Conservation (phyloP, 2,797 vertebrate genomes). For the Sebastes cheni region DNA sequence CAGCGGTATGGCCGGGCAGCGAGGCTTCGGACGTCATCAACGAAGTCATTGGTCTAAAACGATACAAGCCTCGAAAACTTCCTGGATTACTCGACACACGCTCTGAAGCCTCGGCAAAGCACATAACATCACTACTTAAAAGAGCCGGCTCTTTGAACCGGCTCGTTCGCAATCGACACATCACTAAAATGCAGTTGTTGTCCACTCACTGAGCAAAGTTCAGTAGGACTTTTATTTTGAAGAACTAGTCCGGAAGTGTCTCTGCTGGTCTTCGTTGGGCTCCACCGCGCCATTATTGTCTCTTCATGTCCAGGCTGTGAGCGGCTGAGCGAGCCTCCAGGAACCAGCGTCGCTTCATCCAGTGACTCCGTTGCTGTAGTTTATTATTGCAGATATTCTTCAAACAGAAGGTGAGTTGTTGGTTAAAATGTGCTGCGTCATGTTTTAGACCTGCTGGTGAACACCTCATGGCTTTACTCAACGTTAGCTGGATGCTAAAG, state of each 20-base stretch:
- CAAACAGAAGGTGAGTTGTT: slow-evolving; percentile 30
- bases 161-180: no score
- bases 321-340: rapidly evolving
- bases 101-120: no score
- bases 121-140: no score
- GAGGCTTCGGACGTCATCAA: no score
- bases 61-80: no score
- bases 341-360: rapidly evolving
- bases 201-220: neutral
- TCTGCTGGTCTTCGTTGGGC: rapidly evolving
- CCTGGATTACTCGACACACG: no score
- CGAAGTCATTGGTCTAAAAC: no score
- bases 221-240: slow-evolving; percentile 18
- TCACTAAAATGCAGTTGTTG: no score
- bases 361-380: rapidly evolving
- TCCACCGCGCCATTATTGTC: neutral
- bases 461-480: neutral
- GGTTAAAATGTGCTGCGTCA: slow-evolving; percentile 36
- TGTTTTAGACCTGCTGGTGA: rapidly evolving
- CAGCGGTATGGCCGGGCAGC: no score
- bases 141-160: no score
- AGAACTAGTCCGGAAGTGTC: neutral
- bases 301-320: neutral
- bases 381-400: neutral
- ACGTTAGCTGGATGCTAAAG: neutral